phyloP scores from a whole-genome alignment of 2,113 vertebrate species.

The Etheostoma cragini region DNA sequence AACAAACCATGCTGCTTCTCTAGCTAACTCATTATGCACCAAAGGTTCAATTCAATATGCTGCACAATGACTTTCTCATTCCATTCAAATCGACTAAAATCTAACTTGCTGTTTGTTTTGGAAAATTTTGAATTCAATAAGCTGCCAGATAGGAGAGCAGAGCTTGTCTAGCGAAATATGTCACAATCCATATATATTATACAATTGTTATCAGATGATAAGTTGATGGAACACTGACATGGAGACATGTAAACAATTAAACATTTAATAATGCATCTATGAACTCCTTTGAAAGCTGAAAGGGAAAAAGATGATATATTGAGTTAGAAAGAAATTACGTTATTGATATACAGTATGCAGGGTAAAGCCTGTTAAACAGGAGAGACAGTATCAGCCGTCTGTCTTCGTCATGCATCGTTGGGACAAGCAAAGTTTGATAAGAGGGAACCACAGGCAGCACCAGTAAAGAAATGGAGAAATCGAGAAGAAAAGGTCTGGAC shows the following conservation, averaged over 20 bases:
- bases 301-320: slow-evolving; percentile 56
- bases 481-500: slow-evolving; percentile 49
- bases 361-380: slow-evolving; percentile 51
- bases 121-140: slow-evolving; percentile 39
- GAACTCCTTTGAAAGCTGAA: slow-evolving; percentile 58
- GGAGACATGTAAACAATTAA: slow-evolving; percentile 18
- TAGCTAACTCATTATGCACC: slow-evolving; percentile 37
- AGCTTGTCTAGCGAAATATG: not conserved
- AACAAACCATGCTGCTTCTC: slow-evolving; percentile 13
- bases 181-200: not conserved
- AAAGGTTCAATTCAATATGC: slow-evolving; percentile 34
- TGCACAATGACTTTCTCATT: slow-evolving; percentile 38
- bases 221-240: not conserved
- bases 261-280: slow-evolving; percentile 30
- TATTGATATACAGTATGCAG: slow-evolving; percentile 50
- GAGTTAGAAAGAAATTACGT: slow-evolving; percentile 43
- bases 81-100: slow-evolving; percentile 36
- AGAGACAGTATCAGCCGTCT: slow-evolving; percentile 39
- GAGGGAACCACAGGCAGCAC: slow-evolving; percentile 51
- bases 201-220: not conserved
- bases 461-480: slow-evolving; percentile 42
- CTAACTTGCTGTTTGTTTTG: slow-evolving; percentile 33
- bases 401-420: slow-evolving; percentile 74
- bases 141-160: not conserved
- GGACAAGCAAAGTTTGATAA: slow-evolving; percentile 61